These are phyloP conservation scores for Tipula helvola DNA, from an alignment of 2,888 invertebrate species.

Conservation along the genomic window DNA sequence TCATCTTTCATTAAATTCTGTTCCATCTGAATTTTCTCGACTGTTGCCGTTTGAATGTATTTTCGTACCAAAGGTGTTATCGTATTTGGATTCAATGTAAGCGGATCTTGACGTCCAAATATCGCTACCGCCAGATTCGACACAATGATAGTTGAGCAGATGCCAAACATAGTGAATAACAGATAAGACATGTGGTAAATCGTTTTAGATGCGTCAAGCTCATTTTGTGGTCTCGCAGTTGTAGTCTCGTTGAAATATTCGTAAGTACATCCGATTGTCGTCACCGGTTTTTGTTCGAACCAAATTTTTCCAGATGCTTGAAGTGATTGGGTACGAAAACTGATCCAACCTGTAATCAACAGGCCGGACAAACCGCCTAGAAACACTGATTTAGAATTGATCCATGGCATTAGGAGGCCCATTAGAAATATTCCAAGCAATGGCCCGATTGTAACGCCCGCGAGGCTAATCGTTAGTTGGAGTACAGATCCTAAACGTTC, in stretches of 20 bases:
- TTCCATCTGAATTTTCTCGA: background rate
- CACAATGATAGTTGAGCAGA: background rate
- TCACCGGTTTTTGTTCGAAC: slow-evolving; percentile 42
- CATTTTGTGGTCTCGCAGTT: background rate
- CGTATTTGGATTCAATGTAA: background rate
- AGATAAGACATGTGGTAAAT: background rate
- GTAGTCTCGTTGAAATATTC: slow-evolving; percentile 15
- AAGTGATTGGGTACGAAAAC: slow-evolving; percentile 40
- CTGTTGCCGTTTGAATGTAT: background rate
- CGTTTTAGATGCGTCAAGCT: background rate
- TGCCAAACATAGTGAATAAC: background rate
- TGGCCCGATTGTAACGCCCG: slow-evolving; percentile 54
- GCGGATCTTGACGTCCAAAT: background rate
- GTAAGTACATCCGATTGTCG: slow-evolving; percentile 38
- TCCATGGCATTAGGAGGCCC: slow-evolving; percentile 51
- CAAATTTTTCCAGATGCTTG: slow-evolving; percentile 48
- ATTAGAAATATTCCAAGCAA: slow-evolving; percentile 57
- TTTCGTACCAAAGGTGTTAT: background rate
- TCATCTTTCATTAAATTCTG: background rate
- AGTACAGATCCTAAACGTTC: slow-evolving; percentile 62
- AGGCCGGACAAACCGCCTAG: slow-evolving; percentile 53
- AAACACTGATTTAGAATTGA: slow-evolving; percentile 52
- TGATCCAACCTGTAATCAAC: slow-evolving; percentile 52
- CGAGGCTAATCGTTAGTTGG: slow-evolving; percentile 47
- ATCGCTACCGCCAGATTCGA: background rate